Conservation (phyloP, 2,797 vertebrate genomes). For the Onychomys leucogaster region DNA sequence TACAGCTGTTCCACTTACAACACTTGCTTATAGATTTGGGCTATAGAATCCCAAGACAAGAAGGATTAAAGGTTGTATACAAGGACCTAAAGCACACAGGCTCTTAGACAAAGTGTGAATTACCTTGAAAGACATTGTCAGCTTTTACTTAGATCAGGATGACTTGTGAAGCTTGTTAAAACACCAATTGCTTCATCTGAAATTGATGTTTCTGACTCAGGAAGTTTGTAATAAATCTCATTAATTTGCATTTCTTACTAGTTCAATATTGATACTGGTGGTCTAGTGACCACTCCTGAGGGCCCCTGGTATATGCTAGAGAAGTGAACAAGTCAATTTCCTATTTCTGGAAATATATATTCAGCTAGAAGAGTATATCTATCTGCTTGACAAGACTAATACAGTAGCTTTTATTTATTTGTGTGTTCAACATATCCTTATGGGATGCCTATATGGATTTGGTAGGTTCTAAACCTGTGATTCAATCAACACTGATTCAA, state of each 20-base stretch:
- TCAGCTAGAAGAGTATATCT: background rate
- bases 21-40: background rate
- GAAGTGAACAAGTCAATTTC: background rate
- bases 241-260: background rate
- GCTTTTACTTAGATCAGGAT: background rate
- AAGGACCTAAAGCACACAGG: background rate
- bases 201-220: background rate
- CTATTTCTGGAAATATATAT: background rate
- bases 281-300: background rate
- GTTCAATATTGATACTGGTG: background rate
- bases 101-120: background rate
- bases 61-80: background rate
- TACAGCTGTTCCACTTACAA: background rate
- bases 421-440: background rate
- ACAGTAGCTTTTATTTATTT: background rate
- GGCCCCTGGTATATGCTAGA: background rate
- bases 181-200: background rate
- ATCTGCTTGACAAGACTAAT: background rate
- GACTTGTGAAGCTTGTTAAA: background rate
- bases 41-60: background rate
- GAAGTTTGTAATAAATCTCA: background rate
- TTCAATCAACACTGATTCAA: constrained; percentile 25
- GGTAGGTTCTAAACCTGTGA: background rate
- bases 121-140: background rate
- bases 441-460: background rate